Evolutionary conservation across 1,140 invertebrate species (phyloP), one percentile per base, ranked within the genome.

Genomic region (Papilio glaucus): DNA sequence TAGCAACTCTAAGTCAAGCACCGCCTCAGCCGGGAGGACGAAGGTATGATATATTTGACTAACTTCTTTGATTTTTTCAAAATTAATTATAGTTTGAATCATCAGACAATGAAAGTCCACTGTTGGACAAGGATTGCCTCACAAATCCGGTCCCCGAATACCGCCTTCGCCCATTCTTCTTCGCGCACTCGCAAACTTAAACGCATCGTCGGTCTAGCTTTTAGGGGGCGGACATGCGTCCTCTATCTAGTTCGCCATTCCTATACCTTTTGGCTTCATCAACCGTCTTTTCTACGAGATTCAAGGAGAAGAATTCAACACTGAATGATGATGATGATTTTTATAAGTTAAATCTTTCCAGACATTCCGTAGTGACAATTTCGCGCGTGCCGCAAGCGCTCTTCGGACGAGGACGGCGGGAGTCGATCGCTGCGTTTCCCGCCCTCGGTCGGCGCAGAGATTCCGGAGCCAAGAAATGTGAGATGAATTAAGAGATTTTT

Each of bases 301-400:
- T 33, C 6, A 2, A 33, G 29, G 6, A 33, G 29, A 49, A 70
- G 21, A n/a, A n/a, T 26, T 18, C 12, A 24, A 12, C 49, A 57
- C 8, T 2, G 15, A 24, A 57, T 21, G 18, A 7, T 21, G n/a
- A n/a, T n/a, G n/a, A n/a, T n/a, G n/a, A 57, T 57, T 57, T 26
- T 12, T 57, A 69, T 42, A 69, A 65, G 38, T 41, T 0, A 67
- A 72, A 33, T 75, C 75, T 53, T 91, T 91, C 18, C 89, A 93
- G 96, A 72, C 96, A 97, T 87, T 97, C 96, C 10, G 96, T 97
- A 15, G 96, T 97, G 5, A 97, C 96, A 68, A 97, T 97, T 75
- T 97, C 96, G 0, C 95, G 95, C 87, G 96, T 97, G 26, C 96
- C 96, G 4, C 94, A 95, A 49, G 94, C 95, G 0, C 85, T 97